Evolutionary conservation across 2,888 invertebrate species (phyloP).

Genomic region (Sturmia bella): DNA sequence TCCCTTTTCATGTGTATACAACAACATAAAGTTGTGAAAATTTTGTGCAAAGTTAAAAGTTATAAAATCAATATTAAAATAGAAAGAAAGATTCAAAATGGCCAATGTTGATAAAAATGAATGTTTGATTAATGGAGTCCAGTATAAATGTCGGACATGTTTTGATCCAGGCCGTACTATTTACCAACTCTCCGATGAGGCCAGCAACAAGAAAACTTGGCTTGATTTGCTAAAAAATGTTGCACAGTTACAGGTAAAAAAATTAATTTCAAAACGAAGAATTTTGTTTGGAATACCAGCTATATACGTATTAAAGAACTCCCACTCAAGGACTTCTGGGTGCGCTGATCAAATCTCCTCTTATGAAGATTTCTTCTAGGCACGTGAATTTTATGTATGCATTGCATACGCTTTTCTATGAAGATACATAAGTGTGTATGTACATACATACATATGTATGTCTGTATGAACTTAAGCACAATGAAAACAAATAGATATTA

Average conservation of each 20-base stretch:
- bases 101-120: neutral
- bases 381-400: neutral
- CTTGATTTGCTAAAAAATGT: slow-evolving; percentile 46
- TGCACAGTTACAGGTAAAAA: slow-evolving; percentile 43
- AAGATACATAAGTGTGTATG: neutral
- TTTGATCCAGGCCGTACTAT: slow-evolving; percentile 51
- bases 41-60: neutral
- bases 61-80: neutral
- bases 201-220: slow-evolving; percentile 28
- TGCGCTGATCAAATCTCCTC: no score
- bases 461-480: no score
- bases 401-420: neutral
- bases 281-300: no score
- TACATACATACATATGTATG: neutral
- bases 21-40: neutral
- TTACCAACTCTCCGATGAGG: slow-evolving; percentile 20
- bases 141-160: slow-evolving; percentile 60
- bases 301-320: no score
- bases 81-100: neutral
- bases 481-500: no score
- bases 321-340: no score
- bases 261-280: neutral
- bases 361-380: no score
- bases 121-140: slow-evolving; percentile 53
- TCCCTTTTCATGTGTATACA: slow-evolving; percentile 11